Evolutionary conservation across 1,140 invertebrate genomes (phyloP).

Genomic region (Apolygus lucorum): DNA sequence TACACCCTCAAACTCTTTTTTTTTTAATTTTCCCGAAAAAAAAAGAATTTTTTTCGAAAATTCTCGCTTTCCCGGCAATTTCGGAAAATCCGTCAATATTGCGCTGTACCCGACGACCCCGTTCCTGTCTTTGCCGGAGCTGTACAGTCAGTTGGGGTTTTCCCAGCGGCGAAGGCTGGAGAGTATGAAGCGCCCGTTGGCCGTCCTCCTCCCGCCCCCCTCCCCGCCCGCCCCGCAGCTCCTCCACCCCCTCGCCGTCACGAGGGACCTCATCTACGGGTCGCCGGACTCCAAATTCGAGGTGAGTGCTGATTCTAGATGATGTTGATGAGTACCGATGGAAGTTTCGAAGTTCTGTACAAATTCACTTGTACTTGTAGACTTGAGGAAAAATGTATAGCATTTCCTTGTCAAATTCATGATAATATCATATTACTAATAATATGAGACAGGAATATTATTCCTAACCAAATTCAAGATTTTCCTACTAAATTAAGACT

Average conservation of each 20-base stretch:
- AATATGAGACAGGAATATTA: too few relatives aligned
- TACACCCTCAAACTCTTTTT: not conserved
- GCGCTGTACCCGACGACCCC: not conserved
- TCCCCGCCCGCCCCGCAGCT: not conserved
- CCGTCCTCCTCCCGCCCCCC: not conserved
- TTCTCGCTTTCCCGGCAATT: not conserved
- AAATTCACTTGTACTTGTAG: too few relatives aligned
- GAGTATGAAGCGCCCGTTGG: not conserved
- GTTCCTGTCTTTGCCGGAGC: not conserved
- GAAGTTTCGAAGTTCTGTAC: too few relatives aligned
- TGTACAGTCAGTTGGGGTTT: not conserved
- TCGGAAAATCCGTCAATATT: not conserved
- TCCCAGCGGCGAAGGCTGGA: not conserved
- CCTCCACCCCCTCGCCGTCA: not conserved
- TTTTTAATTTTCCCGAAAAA: not conserved
- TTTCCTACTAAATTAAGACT: too few relatives aligned
- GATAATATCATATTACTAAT: too few relatives aligned
- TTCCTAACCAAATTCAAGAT: too few relatives aligned
- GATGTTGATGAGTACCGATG: too few relatives aligned
- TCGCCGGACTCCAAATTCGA: not conserved
- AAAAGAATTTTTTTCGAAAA: conserved; percentile 1
- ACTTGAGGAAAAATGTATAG: too few relatives aligned
- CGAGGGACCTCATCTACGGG: not conserved
- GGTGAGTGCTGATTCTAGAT: not conserved
- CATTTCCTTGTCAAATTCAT: too few relatives aligned